Conservation (phyloP, 2,888 invertebrate genomes). For the Plebejus anna region DNA sequence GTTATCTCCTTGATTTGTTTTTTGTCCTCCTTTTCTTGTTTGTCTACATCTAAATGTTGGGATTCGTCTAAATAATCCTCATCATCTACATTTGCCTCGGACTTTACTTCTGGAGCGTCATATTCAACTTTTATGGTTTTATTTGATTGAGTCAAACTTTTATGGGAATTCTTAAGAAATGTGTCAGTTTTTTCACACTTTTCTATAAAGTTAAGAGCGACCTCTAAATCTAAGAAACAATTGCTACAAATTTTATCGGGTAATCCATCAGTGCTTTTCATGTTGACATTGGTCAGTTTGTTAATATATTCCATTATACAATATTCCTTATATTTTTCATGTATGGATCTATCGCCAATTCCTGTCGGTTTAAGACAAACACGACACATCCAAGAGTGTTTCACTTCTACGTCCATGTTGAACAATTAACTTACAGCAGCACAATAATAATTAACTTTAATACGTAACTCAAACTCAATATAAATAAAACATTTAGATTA, state of each 20-base stretch:
- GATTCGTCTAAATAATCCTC: not conserved
- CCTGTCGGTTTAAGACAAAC: slow-evolving; percentile 51
- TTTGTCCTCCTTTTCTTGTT: not conserved
- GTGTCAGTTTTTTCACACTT: slow-evolving; percentile 48
- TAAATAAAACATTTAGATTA: not conserved
- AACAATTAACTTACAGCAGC: not conserved
- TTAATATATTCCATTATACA: slow-evolving; percentile 55
- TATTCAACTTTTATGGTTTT: not conserved
- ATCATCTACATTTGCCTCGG: not conserved
- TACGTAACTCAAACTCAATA: not conserved
- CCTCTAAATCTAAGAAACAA: slow-evolving; percentile 58
- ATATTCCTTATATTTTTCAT: slow-evolving; percentile 52
- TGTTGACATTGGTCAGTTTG: slow-evolving; percentile 53
- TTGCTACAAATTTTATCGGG: slow-evolving; percentile 58
- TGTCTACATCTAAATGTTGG: not conserved
- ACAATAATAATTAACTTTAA: no score
- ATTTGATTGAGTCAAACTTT: not conserved
- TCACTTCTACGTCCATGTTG: slow-evolving; percentile 21
- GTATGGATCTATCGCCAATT: slow-evolving; percentile 53
- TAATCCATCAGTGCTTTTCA: slow-evolving; percentile 55
- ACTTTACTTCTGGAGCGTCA: slow-evolving; percentile 14
- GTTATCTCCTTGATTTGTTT: not conserved
- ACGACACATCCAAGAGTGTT: slow-evolving; percentile 47
- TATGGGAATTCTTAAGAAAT: slow-evolving; percentile 30
- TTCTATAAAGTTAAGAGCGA: slow-evolving; percentile 55